Evolutionary conservation across 2,797 vertebrate species (phyloP), one percentile per base, ranked within the genome.

Genomic region (Sparidentex hasta): DNA sequence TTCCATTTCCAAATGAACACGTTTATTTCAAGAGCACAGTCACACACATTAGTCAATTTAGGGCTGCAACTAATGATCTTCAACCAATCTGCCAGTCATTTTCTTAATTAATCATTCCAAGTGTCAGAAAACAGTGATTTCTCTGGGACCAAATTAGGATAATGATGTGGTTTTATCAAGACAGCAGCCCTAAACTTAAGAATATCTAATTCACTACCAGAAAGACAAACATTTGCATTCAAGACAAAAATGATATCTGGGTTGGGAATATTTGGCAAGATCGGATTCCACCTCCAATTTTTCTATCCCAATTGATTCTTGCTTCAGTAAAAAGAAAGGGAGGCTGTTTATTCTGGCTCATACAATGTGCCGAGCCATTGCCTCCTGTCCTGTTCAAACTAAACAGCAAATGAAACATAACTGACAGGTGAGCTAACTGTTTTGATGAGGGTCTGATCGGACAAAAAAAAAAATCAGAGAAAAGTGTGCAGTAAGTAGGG

Each of bases 11-110:
- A 44, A 51, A 57, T 62, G 43, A 23, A 17, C 7, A 0, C 33
- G 4, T 59, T 57, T 12, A 67, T 67, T 59, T 77, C 23, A 66
- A 69, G 55, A 55, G 11, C 48, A 47, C 33, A 50, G 47, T 59
- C 59, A 25, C 11, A 21, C 11, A 21, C 13, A 13, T 66, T 43
- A 63, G 41, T 54, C 1, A 71, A 59, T 23, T 25, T 0, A 48
- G 23, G 8, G 38, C 23, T 63, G 7, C 20, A 44, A n/a, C 33
- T 29, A 54, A 33, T 0, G 1, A 51, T 50, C 5, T 14, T 27
- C 18, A 27, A 18, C 43, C 14, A 44, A 54, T 21, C 5, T 0
- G 7, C n/a, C 14, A 21, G 33, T 14, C 14, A 48, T 65, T 57
- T 17, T 18, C 9, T 50, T 3, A 47, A 21, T 50, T 4, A 63